Conservation (phyloP, 2,888 invertebrate species). For the Epsilonema sp. region DNA sequence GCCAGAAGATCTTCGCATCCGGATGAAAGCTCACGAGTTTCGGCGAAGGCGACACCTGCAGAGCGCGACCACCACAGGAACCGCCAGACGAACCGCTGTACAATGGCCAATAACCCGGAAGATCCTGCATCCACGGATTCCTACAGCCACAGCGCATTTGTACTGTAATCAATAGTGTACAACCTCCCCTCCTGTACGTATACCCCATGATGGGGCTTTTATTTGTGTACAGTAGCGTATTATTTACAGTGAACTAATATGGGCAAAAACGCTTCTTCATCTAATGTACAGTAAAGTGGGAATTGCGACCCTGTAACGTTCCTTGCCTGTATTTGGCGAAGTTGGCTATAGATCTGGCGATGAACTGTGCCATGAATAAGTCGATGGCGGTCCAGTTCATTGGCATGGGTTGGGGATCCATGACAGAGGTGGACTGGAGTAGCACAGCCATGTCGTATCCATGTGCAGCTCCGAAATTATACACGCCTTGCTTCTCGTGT, state of each 20-base stretch:
- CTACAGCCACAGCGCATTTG: no score
- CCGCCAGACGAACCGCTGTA: no score
- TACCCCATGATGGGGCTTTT: no score
- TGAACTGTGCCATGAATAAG: neutral
- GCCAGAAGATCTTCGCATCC: slow-evolving; percentile 1
- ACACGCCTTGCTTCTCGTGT: slow-evolving; percentile 4
- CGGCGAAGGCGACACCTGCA: neutral
- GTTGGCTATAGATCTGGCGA: neutral
- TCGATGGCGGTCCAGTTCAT: neutral
- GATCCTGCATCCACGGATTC: no score
- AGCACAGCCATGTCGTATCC: slow-evolving; percentile 12
- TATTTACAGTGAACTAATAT: neutral
- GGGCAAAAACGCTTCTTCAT: neutral
- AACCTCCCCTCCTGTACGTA: no score
- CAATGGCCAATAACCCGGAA: no score
- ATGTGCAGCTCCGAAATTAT: slow-evolving; percentile 9
- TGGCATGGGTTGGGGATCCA: slow-evolving; percentile 1
- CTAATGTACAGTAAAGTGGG: no score
- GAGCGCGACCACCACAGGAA: neutral
- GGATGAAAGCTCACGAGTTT: neutral
- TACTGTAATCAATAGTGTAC: no score
- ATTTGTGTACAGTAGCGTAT: neutral
- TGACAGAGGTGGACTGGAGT: slow-evolving; percentile 7
- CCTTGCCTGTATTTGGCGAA: no score
- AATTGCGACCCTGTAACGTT: no score